These are phyloP conservation scores for Apodemus speciosus DNA, from an alignment of 2,113 vertebrate species.

Conservation along the genomic window DNA sequence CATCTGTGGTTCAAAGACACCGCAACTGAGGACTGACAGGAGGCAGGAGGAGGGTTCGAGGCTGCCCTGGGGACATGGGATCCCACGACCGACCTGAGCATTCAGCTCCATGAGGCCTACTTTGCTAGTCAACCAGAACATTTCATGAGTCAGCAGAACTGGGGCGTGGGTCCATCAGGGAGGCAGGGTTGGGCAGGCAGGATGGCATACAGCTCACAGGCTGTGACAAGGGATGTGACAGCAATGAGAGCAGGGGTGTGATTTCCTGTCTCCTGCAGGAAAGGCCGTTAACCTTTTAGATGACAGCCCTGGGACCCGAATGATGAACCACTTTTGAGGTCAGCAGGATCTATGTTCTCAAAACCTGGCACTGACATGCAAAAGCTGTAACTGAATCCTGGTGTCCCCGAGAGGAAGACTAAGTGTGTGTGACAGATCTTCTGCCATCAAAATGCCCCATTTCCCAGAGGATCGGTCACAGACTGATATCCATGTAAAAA, in stretches of 20 bases:
- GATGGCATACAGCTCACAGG: neutral
- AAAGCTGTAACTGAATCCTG: conserved; percentile 82
- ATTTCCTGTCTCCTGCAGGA: conserved; percentile 48
- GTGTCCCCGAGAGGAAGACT: conserved; percentile 82
- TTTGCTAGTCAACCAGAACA: neutral
- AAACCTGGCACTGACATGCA: conserved; percentile 80
- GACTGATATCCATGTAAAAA: conserved; percentile 84
- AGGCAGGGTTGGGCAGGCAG: neutral
- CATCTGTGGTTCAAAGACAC: neutral
- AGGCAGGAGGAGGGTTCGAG: neutral
- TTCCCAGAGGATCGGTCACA: conserved; percentile 85
- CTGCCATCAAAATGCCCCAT: conserved; percentile 81
- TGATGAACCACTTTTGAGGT: conserved; percentile 77
- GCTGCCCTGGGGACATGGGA: neutral
- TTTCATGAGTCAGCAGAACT: neutral
- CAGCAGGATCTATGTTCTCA: conserved; percentile 75
- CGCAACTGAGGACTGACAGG: neutral
- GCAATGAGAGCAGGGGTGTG: neutral
- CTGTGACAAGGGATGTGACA: neutral
- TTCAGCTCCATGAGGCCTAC: fast-evolving
- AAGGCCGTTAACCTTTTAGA: conserved; percentile 76
- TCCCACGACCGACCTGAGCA: neutral
- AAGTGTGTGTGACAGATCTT: conserved; percentile 81
- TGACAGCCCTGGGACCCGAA: conserved; percentile 72
- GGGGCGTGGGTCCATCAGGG: neutral